These are phyloP conservation scores for Microtus richardsoni DNA, from an alignment of 2,113 vertebrate species.

Conservation along the genomic window DNA sequence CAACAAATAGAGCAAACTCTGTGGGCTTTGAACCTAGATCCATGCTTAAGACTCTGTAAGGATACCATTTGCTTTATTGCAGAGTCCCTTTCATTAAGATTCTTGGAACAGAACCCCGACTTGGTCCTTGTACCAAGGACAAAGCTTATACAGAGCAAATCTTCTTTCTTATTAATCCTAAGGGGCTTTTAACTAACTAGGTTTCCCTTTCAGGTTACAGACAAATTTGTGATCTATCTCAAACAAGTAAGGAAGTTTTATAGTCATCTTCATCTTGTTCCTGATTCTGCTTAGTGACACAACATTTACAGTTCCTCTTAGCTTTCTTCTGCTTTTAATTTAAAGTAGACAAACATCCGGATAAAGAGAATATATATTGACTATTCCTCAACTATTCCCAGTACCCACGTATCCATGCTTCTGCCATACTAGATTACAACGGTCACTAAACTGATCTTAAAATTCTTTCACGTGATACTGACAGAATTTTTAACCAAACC, in stretches of 20 bases:
- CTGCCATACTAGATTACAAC: neutral
- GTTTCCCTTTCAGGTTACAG: conserved; percentile 3
- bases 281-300: conserved; percentile 46
- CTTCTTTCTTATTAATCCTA: neutral
- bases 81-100: neutral
- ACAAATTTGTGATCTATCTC: conserved; percentile 38
- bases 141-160: conserved; percentile 2
- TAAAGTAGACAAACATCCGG: conserved; percentile 39
- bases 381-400: neutral
- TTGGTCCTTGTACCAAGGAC: conserved; percentile 39
- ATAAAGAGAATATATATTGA: neutral
- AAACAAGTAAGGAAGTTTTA: conserved; percentile 34
- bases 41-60: neutral
- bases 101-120: neutral
- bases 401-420: no score
- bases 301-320: conserved; percentile 50
- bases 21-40: neutral
- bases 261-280: conserved; percentile 52
- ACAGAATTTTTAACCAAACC: neutral
- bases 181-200: neutral
- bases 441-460: neutral
- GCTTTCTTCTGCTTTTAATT: conserved; percentile 52
- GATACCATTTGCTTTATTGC: neutral
- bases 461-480: neutral
- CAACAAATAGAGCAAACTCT: neutral